Conservation (phyloP, 2,888 invertebrate genomes). For the Lepeophtheirus nordmannii region DNA sequence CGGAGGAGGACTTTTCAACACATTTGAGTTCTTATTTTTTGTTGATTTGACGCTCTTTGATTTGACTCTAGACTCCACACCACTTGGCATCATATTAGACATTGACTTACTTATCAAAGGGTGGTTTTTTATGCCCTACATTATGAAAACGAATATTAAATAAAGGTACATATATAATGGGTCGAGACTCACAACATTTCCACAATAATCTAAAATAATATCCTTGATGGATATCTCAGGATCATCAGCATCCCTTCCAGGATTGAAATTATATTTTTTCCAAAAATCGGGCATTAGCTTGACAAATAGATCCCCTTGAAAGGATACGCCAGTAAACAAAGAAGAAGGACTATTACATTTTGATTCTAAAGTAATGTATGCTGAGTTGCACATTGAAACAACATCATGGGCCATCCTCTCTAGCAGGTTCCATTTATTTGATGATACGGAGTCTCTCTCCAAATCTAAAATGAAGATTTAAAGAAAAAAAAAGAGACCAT, state of each 20-base stretch:
- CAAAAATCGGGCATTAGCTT: not conserved
- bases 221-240: not conserved
- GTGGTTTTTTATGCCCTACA: not conserved
- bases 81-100: not conserved
- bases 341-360: not conserved
- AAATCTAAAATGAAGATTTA: not conserved
- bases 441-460: not conserved
- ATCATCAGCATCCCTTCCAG: not conserved
- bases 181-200: not conserved
- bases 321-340: not conserved
- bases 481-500: not conserved
- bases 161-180: not conserved
- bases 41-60: not conserved
- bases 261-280: not conserved
- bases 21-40: not conserved
- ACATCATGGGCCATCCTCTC: not conserved
- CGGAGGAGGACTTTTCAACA: too few relatives aligned
- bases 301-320: not conserved
- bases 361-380: not conserved
- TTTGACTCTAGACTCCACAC: not conserved
- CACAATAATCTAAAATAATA: not conserved
- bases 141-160: not conserved
- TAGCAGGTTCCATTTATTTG: not conserved
- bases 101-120: not conserved
- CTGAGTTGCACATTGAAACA: not conserved